A percentile compares a stretch with the other conserved stretches of the same genome.
These are phyloP conservation scores for Psix sp. DNA, from an alignment of 1,140 invertebrate species.

Conservation along the genomic window DNA sequence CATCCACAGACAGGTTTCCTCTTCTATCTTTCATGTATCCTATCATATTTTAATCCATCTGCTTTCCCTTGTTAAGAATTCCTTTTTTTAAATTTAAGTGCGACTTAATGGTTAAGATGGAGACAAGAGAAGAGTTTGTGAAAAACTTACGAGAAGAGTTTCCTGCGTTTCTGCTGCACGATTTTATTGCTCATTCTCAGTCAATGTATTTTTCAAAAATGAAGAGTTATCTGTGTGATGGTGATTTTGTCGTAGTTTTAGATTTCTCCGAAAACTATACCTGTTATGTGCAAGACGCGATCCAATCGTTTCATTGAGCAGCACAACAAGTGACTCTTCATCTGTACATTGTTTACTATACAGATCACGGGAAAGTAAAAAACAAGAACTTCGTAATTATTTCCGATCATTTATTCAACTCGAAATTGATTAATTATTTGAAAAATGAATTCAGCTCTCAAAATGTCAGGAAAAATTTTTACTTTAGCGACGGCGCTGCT, in stretches of 20 bases:
- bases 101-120: slow-evolving; percentile 19
- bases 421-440: slow-evolving; percentile 16
- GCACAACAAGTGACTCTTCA: slow-evolving; percentile 11
- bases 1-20: slow-evolving; percentile 21
- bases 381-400: slow-evolving; percentile 13
- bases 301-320: slow-evolving; percentile 10
- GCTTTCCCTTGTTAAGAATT: slow-evolving; percentile 10
- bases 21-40: slow-evolving; percentile 2
- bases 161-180: slow-evolving; percentile 17
- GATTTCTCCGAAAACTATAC: slow-evolving; percentile 33
- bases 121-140: slow-evolving; percentile 13
- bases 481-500: slow-evolving; percentile 12
- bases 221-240: slow-evolving; percentile 15
- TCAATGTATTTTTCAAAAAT: slow-evolving; percentile 15
- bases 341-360: slow-evolving; percentile 6
- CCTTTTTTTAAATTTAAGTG: slow-evolving; percentile 17
- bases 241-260: slow-evolving; percentile 12
- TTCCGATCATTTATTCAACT: slow-evolving; percentile 17
- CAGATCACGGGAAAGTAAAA: slow-evolving; percentile 4
- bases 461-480: slow-evolving; percentile 9
- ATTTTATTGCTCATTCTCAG: slow-evolving; percentile 32
- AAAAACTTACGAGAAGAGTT: slow-evolving; percentile 13
- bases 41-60: slow-evolving; percentile 8
- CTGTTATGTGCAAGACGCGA: slow-evolving; percentile 21
- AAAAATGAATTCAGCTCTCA: slow-evolving; percentile 1